Base-by-base conservation (phyloP, 2,888 invertebrate genomes). In the Leptogaster cylindrica region DNA sequence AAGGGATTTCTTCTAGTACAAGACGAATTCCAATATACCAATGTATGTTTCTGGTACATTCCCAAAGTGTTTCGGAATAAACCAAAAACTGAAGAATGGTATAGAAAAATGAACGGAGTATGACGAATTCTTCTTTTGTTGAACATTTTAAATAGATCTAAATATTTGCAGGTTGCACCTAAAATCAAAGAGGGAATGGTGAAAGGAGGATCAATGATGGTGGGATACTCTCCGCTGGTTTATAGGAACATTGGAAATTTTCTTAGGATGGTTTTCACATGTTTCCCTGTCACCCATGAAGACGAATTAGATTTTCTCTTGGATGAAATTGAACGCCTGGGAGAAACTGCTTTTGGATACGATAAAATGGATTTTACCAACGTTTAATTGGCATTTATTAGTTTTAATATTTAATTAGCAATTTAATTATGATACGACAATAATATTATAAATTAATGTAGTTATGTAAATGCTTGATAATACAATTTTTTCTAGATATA, bases 41-140 rank as follows among this genome's bases (percentile, higher is more conserved):
- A 93, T 76, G 87, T 96, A 1, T 95, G 94, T 78, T 96, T 95
- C 79, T 95, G 95, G 95, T 95, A 89, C 77, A 86, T 94, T 67
- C 86, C 89, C 0, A 81, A 73, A 36, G 80, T 78, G n/a, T 81
- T 87, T 73, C 71, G 79, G 20, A 74, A 69, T 16, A 69, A 71
- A 7, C 65, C 71, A 27, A 84, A 84, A 73, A 81, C 77, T 28
- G 74, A 77, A 0, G 80, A 81, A 2, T 87, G 87, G 87, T 83
- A 83, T 80, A 70, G 77, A 0, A 79, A 83, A 69, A 67, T 87
- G 14, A 82, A 82, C 73, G 76, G 75, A 68, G 80, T 83, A 74
- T 10, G 8, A 14, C n/a, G 28, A 28, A 6, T n/a, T 39, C n/a
- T 39, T 39, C n/a, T 39, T n/a, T 50, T n/a, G 4, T 12, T 12